Conservation (phyloP, 2,113 vertebrate genomes). For the Gadus macrocephalus region DNA sequence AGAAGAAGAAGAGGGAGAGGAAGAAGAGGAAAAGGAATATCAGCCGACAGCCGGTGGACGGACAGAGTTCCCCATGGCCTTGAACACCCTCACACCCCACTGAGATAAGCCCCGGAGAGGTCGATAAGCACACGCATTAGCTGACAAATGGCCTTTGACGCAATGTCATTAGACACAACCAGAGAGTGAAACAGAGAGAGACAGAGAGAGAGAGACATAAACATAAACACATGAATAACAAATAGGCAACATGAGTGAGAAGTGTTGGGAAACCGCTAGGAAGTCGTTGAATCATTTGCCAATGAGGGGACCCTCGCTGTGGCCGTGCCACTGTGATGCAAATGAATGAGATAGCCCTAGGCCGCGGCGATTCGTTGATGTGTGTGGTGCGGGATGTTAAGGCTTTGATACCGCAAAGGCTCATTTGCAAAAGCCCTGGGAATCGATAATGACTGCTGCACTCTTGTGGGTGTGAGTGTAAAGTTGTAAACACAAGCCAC, state of each 20-base stretch:
- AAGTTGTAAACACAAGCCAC: not conserved
- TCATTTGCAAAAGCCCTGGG: not conserved
- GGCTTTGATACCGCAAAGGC: conserved; percentile 19
- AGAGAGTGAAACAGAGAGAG: too few relatives aligned
- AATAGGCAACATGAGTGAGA: conserved; percentile 7
- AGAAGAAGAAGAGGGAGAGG: conserved; percentile 17
- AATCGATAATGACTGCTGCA: conserved; percentile 7
- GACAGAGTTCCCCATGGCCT: conserved; percentile 27
- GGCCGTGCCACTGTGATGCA: too few relatives aligned
- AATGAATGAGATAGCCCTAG: conserved; percentile 9
- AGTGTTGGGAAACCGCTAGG: too few relatives aligned
- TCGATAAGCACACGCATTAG: conserved; percentile 56
- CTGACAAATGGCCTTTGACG: conserved; percentile 44
- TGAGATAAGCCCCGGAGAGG: conserved; percentile 50
- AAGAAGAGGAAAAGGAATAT: conserved; percentile 25
- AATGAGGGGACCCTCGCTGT: too few relatives aligned
- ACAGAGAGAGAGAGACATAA: too few relatives aligned
- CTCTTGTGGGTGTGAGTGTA: not conserved
- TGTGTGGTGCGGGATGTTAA: conserved; percentile 18
- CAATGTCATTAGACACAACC: conserved; percentile 35
- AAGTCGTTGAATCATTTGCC: too few relatives aligned
- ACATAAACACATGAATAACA: conserved; percentile 34
- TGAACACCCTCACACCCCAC: conserved; percentile 34
- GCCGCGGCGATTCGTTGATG: conserved; percentile 37
- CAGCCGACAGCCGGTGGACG: conserved; percentile 14